Conservation (phyloP, 1,140 invertebrate species). For the Lepidostoma basale region DNA sequence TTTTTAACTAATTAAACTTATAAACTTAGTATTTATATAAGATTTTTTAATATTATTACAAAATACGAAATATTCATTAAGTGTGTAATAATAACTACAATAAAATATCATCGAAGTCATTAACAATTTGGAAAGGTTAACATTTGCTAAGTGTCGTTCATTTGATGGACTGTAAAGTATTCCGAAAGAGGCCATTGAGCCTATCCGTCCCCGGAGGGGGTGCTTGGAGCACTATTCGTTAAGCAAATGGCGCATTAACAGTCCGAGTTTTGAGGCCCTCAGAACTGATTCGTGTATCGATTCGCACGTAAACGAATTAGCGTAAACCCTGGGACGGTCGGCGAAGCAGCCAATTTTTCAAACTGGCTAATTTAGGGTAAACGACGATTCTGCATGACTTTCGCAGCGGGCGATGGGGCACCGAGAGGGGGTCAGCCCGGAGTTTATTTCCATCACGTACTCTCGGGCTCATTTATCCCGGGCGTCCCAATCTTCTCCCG, state of each 20-base stretch:
- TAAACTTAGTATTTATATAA: too few relatives aligned
- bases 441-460: slow-evolving; percentile 44
- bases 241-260: slow-evolving; percentile 3
- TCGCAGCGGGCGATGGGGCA: slow-evolving; percentile 18
- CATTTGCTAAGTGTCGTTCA: too few relatives aligned
- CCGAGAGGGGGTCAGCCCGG: not conserved
- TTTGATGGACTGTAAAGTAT: too few relatives aligned
- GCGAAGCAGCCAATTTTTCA: slow-evolving; percentile 37
- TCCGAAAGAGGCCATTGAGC: too few relatives aligned
- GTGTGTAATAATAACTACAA: too few relatives aligned
- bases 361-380: slow-evolving; percentile 44
- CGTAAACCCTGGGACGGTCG: not conserved
- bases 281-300: slow-evolving; percentile 14
- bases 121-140: too few relatives aligned
- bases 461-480: slow-evolving; percentile 40
- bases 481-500: slow-evolving; percentile 30
- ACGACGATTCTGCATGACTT: slow-evolving; percentile 43
- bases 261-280: not conserved
- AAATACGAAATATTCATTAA: not conserved
- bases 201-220: not conserved
- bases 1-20: too few relatives aligned
- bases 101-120: too few relatives aligned
- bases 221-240: not conserved
- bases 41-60: not conserved
- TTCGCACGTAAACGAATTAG: slow-evolving; percentile 32